Conservation (phyloP, 2,113 vertebrate species). For the Gymnobelideus leadbeateri region DNA sequence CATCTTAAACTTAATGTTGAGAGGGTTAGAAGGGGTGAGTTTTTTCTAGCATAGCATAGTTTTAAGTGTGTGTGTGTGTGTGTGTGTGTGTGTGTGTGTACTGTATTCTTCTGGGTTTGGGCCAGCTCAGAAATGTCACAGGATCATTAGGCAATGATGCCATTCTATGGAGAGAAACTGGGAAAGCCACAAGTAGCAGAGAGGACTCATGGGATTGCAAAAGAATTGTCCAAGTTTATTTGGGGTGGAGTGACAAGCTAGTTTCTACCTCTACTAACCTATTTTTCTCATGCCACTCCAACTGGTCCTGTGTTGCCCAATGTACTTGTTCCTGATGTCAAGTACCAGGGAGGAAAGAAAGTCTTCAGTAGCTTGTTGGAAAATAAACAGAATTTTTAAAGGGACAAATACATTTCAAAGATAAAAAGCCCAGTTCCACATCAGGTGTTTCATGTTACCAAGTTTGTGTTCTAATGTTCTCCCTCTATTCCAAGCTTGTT, state of each 20-base stretch:
- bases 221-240: slow-evolving; percentile 28
- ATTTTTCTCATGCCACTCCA: neutral
- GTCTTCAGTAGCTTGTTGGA: neutral
- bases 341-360: neutral
- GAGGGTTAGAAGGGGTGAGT: neutral
- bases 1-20: slow-evolving; percentile 8
- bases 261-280: neutral
- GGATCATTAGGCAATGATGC: neutral
- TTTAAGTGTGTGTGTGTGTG: too few relatives aligned
- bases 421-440: neutral
- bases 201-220: neutral
- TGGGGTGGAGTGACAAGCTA: slow-evolving; percentile 17
- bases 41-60: neutral
- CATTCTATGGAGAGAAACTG: neutral
- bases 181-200: neutral
- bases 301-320: slow-evolving; percentile 2
- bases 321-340: neutral
- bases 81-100: neutral
- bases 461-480: neutral
- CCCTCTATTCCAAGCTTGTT: neutral
- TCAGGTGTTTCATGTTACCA: neutral
- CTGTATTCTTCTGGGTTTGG: slow-evolving; percentile 10
- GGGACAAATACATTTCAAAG: neutral
- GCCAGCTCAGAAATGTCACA: neutral
- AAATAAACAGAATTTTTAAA: neutral